Conservation (phyloP, 2,888 invertebrate species). For the Campoplex capitator region DNA sequence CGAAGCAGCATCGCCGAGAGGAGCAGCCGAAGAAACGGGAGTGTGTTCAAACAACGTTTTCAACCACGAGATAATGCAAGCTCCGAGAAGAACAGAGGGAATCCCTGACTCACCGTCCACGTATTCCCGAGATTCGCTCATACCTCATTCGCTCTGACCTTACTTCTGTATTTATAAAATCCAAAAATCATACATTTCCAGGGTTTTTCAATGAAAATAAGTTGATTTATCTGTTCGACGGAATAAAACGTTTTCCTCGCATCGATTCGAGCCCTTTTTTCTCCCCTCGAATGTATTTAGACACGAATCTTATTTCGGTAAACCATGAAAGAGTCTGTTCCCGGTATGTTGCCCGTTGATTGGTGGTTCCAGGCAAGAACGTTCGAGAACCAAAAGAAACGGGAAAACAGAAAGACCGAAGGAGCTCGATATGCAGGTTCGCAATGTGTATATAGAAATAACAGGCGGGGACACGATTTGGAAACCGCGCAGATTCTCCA, state of each 20-base stretch:
- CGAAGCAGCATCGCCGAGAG: slow-evolving; percentile 28
- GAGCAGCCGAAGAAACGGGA: slow-evolving; percentile 23
- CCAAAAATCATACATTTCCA: not conserved
- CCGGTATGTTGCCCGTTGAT: not conserved
- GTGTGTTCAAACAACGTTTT: slow-evolving; percentile 32
- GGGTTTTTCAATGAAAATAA: not conserved
- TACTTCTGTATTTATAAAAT: not conserved
- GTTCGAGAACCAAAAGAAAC: slow-evolving; percentile 63
- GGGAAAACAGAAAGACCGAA: slow-evolving; percentile 56
- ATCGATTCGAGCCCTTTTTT: too few species aligned
- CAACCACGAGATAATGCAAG: slow-evolving; percentile 58
- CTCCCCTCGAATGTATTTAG: not conserved
- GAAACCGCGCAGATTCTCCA: slow-evolving; percentile 41
- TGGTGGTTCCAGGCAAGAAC: slow-evolving; percentile 46
- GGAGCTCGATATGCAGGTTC: slow-evolving; percentile 24
- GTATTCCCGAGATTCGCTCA: slow-evolving; percentile 54
- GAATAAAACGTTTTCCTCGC: too few species aligned
- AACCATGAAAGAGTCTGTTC: not conserved
- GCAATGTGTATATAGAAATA: not conserved
- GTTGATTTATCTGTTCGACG: too few species aligned
- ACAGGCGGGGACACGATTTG: slow-evolving; percentile 11
- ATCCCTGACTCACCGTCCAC: slow-evolving; percentile 66
- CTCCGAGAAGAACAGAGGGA: slow-evolving; percentile 50
- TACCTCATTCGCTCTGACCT: slow-evolving; percentile 51
- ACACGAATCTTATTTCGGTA: not conserved